Base-by-base conservation (phyloP, 2,797 vertebrate genomes). In the Sarcoramphus papa region DNA sequence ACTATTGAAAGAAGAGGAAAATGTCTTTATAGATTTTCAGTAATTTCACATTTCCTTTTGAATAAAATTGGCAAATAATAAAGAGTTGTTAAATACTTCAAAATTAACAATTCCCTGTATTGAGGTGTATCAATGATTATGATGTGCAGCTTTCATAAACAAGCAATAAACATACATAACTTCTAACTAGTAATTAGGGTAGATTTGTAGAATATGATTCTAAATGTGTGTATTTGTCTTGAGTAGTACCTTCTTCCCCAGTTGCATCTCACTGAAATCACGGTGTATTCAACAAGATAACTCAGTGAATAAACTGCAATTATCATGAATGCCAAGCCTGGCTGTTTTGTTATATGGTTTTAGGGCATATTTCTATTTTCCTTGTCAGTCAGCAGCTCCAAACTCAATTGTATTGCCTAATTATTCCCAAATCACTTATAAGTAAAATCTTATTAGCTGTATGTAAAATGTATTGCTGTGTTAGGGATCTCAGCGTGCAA, bases 381-480 rank as follows among this genome's bases (percentile, higher is more conserved):
- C 14, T 69, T 50, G 40, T 40, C 74, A 73, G 35, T 65, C 88
- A 91, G 48, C 31, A 62, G 12, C 69, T 92, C 69, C 76, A 91
- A 88, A 79, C n/a, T 80, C 40, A 93, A 81, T 47, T 82, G 37
- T 17, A 69, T 76, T 94, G 86, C 47, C 63, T 88, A 53, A 92
- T 92, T 93, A 87, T 91, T 93, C 68, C 72, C n/a, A 31, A 75
- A 86, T 82, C 13, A 20, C 62, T 90, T 95, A 50, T 57, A 95
- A 91, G 43, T 67, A 74, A 84, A 93, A 93, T 79, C 73, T 74
- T 88, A 88, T 17, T 72, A 84, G 25, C n/a, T 41, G 12, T n/a
- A 56, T 37, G 21, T 35, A 78, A 76, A 81, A 76, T n/a, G 10
- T 48, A 22, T 35, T 68, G 37, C 54, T 64, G 43, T 65, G 23